Evolutionary conservation across 2,797 vertebrate genomes (phyloP).

Genomic region (Phoebastria nigripes): DNA sequence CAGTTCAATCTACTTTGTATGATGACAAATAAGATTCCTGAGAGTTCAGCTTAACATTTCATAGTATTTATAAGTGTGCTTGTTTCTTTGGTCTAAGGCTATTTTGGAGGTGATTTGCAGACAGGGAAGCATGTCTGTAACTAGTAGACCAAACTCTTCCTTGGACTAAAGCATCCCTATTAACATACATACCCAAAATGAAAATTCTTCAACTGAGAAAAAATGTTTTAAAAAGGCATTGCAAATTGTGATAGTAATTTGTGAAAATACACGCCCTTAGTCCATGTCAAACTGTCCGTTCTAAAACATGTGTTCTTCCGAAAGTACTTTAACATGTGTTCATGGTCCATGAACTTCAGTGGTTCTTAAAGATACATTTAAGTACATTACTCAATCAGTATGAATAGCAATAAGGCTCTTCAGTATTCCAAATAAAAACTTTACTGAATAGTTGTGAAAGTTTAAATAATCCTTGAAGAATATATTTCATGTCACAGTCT

Average conservation of each 20-base stretch:
- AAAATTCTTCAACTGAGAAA: background rate
- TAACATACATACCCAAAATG: background rate
- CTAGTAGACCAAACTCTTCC: background rate
- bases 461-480: background rate
- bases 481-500: background rate
- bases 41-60: background rate
- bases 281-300: background rate
- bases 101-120: background rate
- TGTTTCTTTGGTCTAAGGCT: background rate
- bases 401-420: background rate
- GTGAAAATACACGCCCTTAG: background rate
- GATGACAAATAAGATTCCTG: slow-evolving; percentile 8
- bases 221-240: background rate
- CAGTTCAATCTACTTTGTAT: background rate
- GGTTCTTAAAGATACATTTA: background rate
- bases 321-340: background rate
- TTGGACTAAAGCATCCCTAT: background rate
- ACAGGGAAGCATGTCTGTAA: background rate
- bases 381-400: background rate
- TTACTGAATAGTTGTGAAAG: background rate
- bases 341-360: background rate
- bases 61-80: background rate
- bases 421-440: background rate
- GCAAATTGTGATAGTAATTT: background rate
- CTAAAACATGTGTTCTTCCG: background rate